Percentiles rank a stretch among this genome's conserved stretches.
Evolutionary conservation across 1,140 invertebrate genomes (phyloP).

Genomic region (Diploscapter pachys): DNA sequence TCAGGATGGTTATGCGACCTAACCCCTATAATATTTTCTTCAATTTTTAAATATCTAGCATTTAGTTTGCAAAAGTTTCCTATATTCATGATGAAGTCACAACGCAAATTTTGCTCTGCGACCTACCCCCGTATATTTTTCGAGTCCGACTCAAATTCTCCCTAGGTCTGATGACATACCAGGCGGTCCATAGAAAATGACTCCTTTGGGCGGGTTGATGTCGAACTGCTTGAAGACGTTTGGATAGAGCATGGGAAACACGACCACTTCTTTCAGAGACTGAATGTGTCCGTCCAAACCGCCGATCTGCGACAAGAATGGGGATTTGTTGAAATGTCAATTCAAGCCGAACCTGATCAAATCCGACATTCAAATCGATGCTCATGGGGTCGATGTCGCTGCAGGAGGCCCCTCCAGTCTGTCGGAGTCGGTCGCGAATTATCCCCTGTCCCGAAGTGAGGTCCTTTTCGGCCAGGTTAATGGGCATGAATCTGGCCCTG

Average conservation of each 20-base stretch:
- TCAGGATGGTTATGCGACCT: too few species aligned
- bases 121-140: too few species aligned
- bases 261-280: conserved; percentile 77
- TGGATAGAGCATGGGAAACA: conserved; percentile 63
- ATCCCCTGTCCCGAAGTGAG: conserved; percentile 20
- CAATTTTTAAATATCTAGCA: not conserved
- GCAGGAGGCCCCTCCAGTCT: conserved; percentile 27
- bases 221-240: conserved; percentile 63
- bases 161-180: conserved; percentile 45
- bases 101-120: too few species aligned
- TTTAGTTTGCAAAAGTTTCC: too few species aligned
- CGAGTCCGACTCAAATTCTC: too few species aligned
- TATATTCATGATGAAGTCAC: too few species aligned
- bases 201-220: conserved; percentile 62
- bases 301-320: conserved; percentile 66
- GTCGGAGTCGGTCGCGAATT: conserved; percentile 35
- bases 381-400: conserved; percentile 55
- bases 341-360: conserved; percentile 36
- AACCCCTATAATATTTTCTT: too few species aligned
- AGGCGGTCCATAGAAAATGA: conserved; percentile 64
- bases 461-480: conserved; percentile 49
- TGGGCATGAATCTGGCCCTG: conserved; percentile 41
- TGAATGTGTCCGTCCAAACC: conserved; percentile 78
- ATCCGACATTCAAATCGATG: conserved; percentile 44
- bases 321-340: conserved; percentile 9